Percentiles rank a stretch among this genome's conserved stretches.
phyloP scores from a whole-genome alignment of 1,140 invertebrate species.

The Drosophila ananassae region DNA sequence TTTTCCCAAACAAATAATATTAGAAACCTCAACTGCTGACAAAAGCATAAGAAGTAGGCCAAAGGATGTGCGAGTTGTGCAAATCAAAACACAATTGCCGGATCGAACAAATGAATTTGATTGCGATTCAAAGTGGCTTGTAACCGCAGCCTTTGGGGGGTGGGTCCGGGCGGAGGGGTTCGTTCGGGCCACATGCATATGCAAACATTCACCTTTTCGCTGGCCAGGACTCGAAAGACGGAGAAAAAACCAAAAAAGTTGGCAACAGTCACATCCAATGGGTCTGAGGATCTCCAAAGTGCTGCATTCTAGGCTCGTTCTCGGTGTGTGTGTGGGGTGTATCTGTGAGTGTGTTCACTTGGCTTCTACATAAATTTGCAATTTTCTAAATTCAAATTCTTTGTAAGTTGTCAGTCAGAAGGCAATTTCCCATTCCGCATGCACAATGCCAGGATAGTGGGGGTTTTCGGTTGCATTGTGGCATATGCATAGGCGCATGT shows the following conservation, averaged over 20 bases:
- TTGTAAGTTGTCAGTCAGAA: slow-evolving; percentile 80
- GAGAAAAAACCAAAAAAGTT: slow-evolving; percentile 20
- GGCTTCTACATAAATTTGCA: slow-evolving; percentile 79
- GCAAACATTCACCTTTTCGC: slow-evolving; percentile 26
- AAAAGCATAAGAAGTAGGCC: background rate
- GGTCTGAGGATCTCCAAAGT: slow-evolving; percentile 13
- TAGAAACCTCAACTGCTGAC: background rate
- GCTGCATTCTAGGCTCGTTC: slow-evolving; percentile 52
- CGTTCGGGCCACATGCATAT: slow-evolving; percentile 34
- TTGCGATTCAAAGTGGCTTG: slow-evolving; percentile 53
- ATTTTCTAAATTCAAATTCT: slow-evolving; percentile 82
- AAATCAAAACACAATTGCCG: slow-evolving; percentile 56
- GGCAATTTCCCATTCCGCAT: slow-evolving; percentile 55
- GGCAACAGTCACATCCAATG: slow-evolving; percentile 13
- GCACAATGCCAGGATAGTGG: slow-evolving; percentile 24
- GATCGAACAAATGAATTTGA: slow-evolving; percentile 60
- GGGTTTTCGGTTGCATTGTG: slow-evolving; percentile 17
- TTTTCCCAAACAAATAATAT: background rate
- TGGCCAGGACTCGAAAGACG: slow-evolving; percentile 8
- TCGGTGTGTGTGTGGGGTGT: background rate
- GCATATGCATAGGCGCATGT: slow-evolving; percentile 55
- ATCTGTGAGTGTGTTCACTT: slow-evolving; percentile 34
- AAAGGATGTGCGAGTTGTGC: background rate
- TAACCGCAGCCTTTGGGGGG: slow-evolving; percentile 18
- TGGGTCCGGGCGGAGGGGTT: background rate